Evolutionary conservation across 1,140 invertebrate species (phyloP).

Genomic region (Tetraneura akinire): DNA sequence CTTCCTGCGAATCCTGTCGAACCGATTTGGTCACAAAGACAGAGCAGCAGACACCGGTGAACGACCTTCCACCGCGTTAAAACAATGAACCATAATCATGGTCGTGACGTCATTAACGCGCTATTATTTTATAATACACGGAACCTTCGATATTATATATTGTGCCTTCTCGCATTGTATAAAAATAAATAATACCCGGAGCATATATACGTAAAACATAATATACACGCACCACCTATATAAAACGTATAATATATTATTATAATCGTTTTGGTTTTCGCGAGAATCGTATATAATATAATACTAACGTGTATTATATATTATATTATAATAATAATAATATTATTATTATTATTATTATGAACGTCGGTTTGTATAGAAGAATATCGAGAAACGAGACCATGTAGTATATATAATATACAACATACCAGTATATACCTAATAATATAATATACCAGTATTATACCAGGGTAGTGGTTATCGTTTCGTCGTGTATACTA

Average conservation of each 20-base stretch:
- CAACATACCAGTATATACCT: no score
- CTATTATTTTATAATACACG: not conserved
- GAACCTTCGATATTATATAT: not conserved
- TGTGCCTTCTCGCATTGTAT: no score
- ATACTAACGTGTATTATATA: no score
- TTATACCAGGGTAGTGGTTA: no score
- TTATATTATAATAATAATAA: no score
- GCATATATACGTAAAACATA: no score
- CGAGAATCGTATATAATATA: not conserved
- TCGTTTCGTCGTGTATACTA: no score
- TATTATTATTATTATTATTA: not conserved
- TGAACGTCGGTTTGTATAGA: no score
- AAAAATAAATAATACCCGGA: no score
- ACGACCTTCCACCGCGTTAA: slow-evolving; percentile 41
- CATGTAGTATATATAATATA: not conserved
- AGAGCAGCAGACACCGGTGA: slow-evolving; percentile 46
- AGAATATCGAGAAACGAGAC: slow-evolving; percentile 7
- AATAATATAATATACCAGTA: no score
- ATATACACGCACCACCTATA: no score
- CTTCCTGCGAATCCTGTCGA: not conserved
- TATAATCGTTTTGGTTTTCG: slow-evolving; percentile 40
- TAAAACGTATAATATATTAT: no score
- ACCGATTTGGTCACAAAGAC: slow-evolving; percentile 27
- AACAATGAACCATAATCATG: slow-evolving; percentile 40
- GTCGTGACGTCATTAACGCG: slow-evolving; percentile 40